These are phyloP conservation scores for Pituophis catenifer DNA, from an alignment of 2,113 vertebrate genomes.

Conservation along the genomic window DNA sequence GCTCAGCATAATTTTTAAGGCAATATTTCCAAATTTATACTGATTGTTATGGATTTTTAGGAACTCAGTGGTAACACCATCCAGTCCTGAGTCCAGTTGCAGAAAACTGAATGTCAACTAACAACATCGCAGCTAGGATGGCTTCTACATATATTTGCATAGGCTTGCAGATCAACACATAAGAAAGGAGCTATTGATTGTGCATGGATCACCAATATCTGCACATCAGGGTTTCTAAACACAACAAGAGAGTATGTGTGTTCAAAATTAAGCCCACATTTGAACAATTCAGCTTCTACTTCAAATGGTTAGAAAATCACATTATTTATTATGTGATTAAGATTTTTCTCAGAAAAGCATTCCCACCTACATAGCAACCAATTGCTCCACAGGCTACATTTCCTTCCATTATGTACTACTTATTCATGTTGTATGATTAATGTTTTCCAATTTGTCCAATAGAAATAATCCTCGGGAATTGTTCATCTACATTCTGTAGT, in stretches of 20 bases:
- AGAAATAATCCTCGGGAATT: slow-evolving; percentile 26
- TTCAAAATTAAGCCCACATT: background rate
- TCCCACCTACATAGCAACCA: slow-evolving; percentile 25
- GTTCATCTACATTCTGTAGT: slow-evolving; percentile 17
- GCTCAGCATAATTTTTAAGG: background rate
- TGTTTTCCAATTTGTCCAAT: slow-evolving; percentile 7
- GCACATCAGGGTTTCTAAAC: background rate
- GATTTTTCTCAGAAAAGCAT: slow-evolving; percentile 47
- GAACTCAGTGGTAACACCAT: background rate
- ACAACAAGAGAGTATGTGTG: background rate
- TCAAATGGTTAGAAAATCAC: slow-evolving; percentile 35
- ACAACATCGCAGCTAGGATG: background rate
- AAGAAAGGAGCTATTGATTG: background rate
- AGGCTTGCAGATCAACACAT: background rate
- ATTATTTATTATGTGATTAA: slow-evolving; percentile 22
- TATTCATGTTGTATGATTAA: background rate
- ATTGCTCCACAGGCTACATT: slow-evolving; percentile 13
- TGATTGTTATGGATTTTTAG: background rate
- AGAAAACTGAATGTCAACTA: background rate
- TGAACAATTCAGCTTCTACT: background rate
- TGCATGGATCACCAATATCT: background rate
- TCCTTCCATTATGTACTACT: background rate
- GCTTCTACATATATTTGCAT: background rate
- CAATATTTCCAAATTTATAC: background rate
- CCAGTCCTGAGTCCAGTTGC: background rate